Base-by-base conservation (phyloP, 2,888 invertebrate species). In the Oligia fasciuncula region DNA sequence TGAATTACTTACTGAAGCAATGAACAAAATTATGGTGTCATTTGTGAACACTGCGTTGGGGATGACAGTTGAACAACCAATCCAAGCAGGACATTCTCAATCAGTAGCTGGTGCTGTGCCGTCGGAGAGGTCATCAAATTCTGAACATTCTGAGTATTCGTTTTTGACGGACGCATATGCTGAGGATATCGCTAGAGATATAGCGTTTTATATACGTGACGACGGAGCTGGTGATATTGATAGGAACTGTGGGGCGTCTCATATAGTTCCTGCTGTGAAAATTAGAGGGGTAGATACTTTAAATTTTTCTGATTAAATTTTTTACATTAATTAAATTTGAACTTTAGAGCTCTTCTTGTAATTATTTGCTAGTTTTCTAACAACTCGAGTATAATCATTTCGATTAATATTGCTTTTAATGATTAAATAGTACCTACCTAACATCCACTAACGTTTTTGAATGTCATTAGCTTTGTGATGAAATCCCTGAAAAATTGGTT, bases 1-100 rank as follows among this genome's bases (percentile, higher is more conserved):
- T 70, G 90, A 93, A 67, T 72, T 92, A 13, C 60, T 93, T 60
- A 88, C 88, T 79, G 90, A 92, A 81, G 91, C 91, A 54, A 93
- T 94, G 85, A 88, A 88, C 6, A 92, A 93, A 78, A 93, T 95
- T 23, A 90, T 95, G 89, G 93, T 94, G 60, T 93, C 92, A 4
- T 94, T 92, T 74, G 88, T 94, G 3, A 91, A 93, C 77, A 87
- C 89, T 57, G 93, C 93, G 17, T 81, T 93, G 57, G 87, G 90
- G 65, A 89, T 90, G 62, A 90, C 90, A 73, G 89, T 88, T 79
- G 88, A 87, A 57, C 81, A 88, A 80, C 88, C 92, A 73, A 19
- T 14, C 1, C 46, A 57, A 43, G 68, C 11, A n/a, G 81, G 75
- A 69, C 57, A 49, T 62, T 67, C 77, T 8, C 84, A 86, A 40